Evolutionary conservation across 2,113 vertebrate species (phyloP), one percentile per base, ranked within the genome.

Genomic region (Misgurnus anguillicaudatus): DNA sequence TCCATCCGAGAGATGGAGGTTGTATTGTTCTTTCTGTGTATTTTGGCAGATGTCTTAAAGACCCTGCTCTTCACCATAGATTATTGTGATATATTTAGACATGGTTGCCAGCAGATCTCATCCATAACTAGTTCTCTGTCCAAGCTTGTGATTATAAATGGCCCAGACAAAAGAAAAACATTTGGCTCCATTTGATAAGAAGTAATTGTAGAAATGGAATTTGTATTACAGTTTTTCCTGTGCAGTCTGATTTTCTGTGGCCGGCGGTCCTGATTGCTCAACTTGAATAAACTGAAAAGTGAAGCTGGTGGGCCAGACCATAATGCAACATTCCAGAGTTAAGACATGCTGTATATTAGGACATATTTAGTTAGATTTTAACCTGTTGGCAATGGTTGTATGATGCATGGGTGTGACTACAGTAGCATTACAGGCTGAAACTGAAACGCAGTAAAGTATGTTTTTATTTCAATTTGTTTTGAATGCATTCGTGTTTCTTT

Each of bases 191-290:
- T 71, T 75, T 70, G 77, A 80, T 83, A 77, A 80, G 69, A 31
- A 73, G 41, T 76, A 78, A 84, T 82, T 84, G 70, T 76, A 75
- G 80, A 84, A 86, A 76, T 82, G 74, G 76, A 79, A 41, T 82
- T 80, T 82, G 11, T 79, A 21, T 75, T 41, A 39, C 63, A 77
- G 65, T 68, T 71, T 82, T 67, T 64, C 24, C 16, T 65, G 74
- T 68, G 9, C 79, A 84, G 80, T 80, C 79, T 60, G 71, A 79
- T 83, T 83, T 83, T 61, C 55, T 77, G 72, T 67, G 55, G 78
- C 71, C 45, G 68, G 53, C 79, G 45, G 55, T 77, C 39, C 19
- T 64, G 77, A 81, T 83, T 81, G 39, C 67, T 41, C 38, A 61
- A 61, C 42, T 51, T 81, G 80, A 79, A 83, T 81, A 86, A 83